Base-by-base conservation (phyloP, 2,113 vertebrate genomes). In the Labeo catla region DNA sequence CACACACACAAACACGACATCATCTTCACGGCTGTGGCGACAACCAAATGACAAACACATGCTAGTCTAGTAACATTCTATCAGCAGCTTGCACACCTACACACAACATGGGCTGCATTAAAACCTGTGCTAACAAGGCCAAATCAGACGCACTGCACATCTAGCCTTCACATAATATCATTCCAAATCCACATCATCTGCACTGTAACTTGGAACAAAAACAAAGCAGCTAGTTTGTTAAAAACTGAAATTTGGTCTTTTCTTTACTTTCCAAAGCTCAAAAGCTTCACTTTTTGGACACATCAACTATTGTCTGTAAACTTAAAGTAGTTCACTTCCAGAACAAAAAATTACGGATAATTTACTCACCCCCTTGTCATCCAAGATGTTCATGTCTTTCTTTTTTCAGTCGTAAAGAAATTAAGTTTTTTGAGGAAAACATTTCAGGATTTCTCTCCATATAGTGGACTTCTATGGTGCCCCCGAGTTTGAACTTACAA, bases 41-140 rank as follows among this genome's bases (percentile, higher is more conserved):
- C 50, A 76, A 39, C 68, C 45, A 36, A 34, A 72, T 84, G 78
- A 76, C 59, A 86, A 82, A 83, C 79, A 63, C 80, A 74, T 81
- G 19, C 59, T 73, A 74, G 68, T 47, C 66, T 43, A 13, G 68
- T 15, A 43, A 74, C 43, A 65, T 76, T 86, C 57, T 34, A 72
- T 70, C 47, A 82, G 63, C 65, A 49, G 36, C 78, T 39, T 86
- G 78, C 78, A 36, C 85, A 86, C 85, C 78, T 76, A 86, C 54
- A 81, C 68, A 8, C 19, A 66, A 49, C 23, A 63, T 57, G 28
- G n/a, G 10, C 50, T 43, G 34, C 52, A 74, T 49, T 65, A n/a
- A 81, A 52, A 82, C 76, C 36, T 52, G 10, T 6, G 50, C 52
- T 82, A 82, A 65, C 45, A 52, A 76, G 68, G 54, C 43, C 68